phyloP scores from a whole-genome alignment of 2,113 vertebrate species.

The Crotalus helleri region DNA sequence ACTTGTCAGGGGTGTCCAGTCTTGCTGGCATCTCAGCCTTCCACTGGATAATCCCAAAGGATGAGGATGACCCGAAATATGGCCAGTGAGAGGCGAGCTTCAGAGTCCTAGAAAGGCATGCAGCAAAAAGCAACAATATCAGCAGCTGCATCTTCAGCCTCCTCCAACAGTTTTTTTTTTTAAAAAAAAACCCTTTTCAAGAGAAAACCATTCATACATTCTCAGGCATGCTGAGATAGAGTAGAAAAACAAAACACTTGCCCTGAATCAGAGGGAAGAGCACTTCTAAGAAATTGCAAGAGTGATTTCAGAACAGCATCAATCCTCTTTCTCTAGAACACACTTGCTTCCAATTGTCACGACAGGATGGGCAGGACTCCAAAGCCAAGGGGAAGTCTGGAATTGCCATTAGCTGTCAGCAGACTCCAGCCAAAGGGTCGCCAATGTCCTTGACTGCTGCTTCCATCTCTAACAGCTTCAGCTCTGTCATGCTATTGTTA shows the following conservation, averaged over 20 bases:
- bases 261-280: neutral
- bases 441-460: neutral
- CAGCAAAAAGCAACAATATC: neutral
- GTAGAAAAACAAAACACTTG: neutral
- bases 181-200: neutral
- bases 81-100: neutral
- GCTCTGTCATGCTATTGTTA: rapidly evolving
- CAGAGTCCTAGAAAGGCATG: neutral
- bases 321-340: neutral
- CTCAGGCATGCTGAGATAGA: neutral
- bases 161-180: neutral
- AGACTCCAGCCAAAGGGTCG: neutral
- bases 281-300: neutral
- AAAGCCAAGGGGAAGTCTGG: neutral
- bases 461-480: neutral
- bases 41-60: neutral
- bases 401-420: neutral
- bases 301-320: neutral
- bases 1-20: neutral
- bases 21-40: neutral
- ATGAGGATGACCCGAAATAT: neutral
- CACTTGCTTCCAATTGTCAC: neutral
- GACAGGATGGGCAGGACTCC: too few species aligned
- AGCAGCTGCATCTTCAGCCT: neutral
- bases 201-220: neutral